Evolutionary conservation across 2,113 vertebrate species (phyloP).

Genomic region (Toxotes chatareus): DNA sequence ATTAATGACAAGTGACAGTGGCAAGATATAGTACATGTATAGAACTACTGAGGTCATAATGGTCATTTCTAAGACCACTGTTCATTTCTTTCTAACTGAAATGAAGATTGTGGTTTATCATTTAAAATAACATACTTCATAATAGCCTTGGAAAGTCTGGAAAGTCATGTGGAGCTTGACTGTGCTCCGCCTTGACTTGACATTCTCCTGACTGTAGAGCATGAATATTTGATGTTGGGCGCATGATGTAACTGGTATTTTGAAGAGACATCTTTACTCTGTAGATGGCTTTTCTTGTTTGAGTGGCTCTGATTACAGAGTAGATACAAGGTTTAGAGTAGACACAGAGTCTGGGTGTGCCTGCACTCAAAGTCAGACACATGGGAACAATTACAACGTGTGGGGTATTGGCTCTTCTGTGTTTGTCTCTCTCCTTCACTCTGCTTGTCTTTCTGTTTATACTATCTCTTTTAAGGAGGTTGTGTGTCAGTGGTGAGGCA

Average conservation of each 20-base stretch:
- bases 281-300: slow-evolving; percentile 62
- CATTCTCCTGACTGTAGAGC: slow-evolving; percentile 24
- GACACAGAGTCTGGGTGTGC: slow-evolving; percentile 68
- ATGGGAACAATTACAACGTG: slow-evolving; percentile 75
- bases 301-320: slow-evolving; percentile 77
- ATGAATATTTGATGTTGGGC: slow-evolving; percentile 59
- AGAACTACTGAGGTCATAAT: no score
- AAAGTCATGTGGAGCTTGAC: slow-evolving; percentile 15
- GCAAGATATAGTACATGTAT: neutral
- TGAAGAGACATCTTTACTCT: slow-evolving; percentile 48
- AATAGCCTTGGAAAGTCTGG: slow-evolving; percentile 11
- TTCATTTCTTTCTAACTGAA: neutral
- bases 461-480: slow-evolving; percentile 29
- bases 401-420: slow-evolving; percentile 59
- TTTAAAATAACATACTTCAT: slow-evolving; percentile 8
- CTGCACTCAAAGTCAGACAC: slow-evolving; percentile 56
- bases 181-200: neutral
- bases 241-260: slow-evolving; percentile 56
- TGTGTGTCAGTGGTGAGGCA: slow-evolving; percentile 28
- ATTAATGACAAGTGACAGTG: neutral
- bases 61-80: neutral
- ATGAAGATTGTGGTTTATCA: neutral
- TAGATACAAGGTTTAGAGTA: slow-evolving; percentile 57
- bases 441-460: slow-evolving; percentile 41
- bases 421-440: slow-evolving; percentile 30